Conservation (phyloP, 2,888 invertebrate species). For the Drosophila affinis region DNA sequence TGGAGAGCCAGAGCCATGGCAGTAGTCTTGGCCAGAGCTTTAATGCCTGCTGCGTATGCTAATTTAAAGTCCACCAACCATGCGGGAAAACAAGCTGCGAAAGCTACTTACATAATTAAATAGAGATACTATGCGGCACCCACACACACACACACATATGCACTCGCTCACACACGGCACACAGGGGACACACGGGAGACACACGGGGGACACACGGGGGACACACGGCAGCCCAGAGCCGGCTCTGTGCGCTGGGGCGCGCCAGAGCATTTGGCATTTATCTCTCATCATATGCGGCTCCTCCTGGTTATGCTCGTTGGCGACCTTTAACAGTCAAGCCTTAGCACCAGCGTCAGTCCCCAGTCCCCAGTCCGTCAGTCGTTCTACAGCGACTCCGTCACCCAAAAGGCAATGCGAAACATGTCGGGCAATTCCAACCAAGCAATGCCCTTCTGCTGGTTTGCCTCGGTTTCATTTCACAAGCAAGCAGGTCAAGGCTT, state of each 20-base stretch:
- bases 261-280: constrained; percentile 32
- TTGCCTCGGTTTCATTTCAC: too few relatives aligned
- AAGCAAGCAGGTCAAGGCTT: too few relatives aligned
- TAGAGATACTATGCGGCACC: constrained; percentile 6
- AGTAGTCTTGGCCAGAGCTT: constrained; percentile 2
- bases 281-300: constrained; percentile 7
- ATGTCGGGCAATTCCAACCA: neutral
- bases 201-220: neutral
- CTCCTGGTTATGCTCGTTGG: neutral
- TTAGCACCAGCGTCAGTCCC: neutral
- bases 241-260: constrained; percentile 13
- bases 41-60: constrained; percentile 55
- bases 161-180: constrained; percentile 5
- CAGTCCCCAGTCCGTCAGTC: neutral
- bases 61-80: constrained; percentile 51
- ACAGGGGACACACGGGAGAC: neutral
- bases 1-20: neutral
- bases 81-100: constrained; percentile 3
- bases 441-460: neutral
- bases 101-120: constrained; percentile 62
- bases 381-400: neutral
- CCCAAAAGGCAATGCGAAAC: neutral
- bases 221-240: neutral
- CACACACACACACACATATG: neutral
- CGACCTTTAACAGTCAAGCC: constrained; percentile 16